Evolutionary conservation across 2,888 invertebrate genomes (phyloP).

Genomic region (Gasteruption jaculator): DNA sequence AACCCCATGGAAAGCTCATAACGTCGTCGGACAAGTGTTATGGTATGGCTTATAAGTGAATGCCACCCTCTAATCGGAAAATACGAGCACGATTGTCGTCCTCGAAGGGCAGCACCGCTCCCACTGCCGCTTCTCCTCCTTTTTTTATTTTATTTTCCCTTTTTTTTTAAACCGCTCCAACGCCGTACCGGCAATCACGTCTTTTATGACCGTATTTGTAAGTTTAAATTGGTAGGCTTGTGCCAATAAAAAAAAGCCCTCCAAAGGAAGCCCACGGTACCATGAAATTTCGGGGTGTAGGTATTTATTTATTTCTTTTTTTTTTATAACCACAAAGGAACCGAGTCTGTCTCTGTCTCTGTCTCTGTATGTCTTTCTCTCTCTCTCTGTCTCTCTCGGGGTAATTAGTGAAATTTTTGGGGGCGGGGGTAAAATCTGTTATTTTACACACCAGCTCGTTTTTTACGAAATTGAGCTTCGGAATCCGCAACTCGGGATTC

Average conservation of each 20-base stretch:
- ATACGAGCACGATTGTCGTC: slow-evolving; percentile 50
- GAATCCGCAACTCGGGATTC: too few relatives aligned
- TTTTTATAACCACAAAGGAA: too few relatives aligned
- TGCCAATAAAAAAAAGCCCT: too few relatives aligned
- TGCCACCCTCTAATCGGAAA: slow-evolving; percentile 52
- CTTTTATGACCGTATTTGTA: slow-evolving; percentile 49
- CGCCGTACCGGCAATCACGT: slow-evolving; percentile 20
- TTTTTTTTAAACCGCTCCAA: slow-evolving; percentile 30
- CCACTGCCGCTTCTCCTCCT: slow-evolving; percentile 9
- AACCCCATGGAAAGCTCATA: slow-evolving; percentile 38
- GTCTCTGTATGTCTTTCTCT: too few relatives aligned
- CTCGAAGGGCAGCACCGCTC: too few relatives aligned
- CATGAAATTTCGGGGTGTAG: slow-evolving; percentile 32
- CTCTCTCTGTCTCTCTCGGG: too few relatives aligned
- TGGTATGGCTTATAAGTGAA: slow-evolving; percentile 52
- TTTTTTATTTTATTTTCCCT: slow-evolving; percentile 15
- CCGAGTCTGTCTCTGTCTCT: too few relatives aligned
- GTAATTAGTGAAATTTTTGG: too few relatives aligned
- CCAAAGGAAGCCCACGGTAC: slow-evolving; percentile 21
- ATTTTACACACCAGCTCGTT: too few relatives aligned
- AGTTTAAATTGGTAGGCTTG: slow-evolving; percentile 44
- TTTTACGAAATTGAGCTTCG: too few relatives aligned
- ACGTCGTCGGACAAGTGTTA: slow-evolving; percentile 50
- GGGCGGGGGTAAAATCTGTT: too few relatives aligned
- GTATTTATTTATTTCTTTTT: too few relatives aligned